Base-by-base conservation (phyloP, 2,888 invertebrate genomes). In the Serripes groenlandicus region DNA sequence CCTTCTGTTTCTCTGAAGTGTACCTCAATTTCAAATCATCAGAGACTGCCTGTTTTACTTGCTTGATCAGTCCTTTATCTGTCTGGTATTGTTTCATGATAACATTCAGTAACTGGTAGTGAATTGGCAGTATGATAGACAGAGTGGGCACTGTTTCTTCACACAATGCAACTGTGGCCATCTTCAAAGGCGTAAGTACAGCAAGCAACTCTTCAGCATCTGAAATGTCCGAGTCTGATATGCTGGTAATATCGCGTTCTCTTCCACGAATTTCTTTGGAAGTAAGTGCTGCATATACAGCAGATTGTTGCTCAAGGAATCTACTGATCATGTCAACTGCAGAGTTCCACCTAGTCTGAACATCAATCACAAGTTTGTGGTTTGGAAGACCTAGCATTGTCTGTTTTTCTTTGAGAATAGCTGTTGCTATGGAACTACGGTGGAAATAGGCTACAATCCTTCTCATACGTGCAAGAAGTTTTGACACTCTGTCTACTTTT, bases 341-440 rank as follows among this genome's bases (percentile, higher is more conserved):
- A 3, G 73, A 74, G 52, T 85, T 82, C 85, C 85, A 85, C n/a
- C 79, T 21, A 28, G 85, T 78, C 9, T 30, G 60, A 1, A 75
- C 73, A 70, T 82, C 81, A 2, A 70, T 78, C 2, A 81, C 66
- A 21, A 85, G 56, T 35, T 79, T 85, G 26, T 85, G 81, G 1
- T 72, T 23, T 23, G 81, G 79, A 2, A 85, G 42, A 15, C 66
- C 7, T 0, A 81, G 52, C 15, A 73, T 62, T 30, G 62, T 49
- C 35, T 78, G 78, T 49, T 79, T 75, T 42, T 70, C 35, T 32
- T 79, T 76, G 0, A 81, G 52, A 21, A 37, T 23, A 49, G 37
- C 28, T 30, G 69, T 15, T 52, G 85, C 81, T 28, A 34, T 60
- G 1, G 70, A 9, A 60, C 78, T 79, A 3, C 69, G 64, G 28